phyloP scores from a whole-genome alignment of 2,113 vertebrate species.

The Noctilio leporinus region DNA sequence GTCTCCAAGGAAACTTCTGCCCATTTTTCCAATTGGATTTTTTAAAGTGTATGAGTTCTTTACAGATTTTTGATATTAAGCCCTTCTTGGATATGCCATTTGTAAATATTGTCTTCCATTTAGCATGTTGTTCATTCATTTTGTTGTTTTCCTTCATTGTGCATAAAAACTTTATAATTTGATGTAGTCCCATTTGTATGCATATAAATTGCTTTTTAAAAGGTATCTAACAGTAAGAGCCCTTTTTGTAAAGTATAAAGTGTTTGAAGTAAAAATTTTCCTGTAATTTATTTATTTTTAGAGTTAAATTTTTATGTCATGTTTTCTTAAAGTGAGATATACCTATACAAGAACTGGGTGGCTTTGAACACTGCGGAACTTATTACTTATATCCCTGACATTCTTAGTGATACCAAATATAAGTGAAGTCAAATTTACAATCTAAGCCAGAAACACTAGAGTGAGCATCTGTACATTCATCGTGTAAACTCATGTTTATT shows the following conservation, averaged over 20 bases:
- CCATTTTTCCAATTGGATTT: background rate
- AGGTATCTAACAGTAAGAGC: background rate
- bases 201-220: background rate
- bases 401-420: background rate
- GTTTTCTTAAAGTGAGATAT: background rate
- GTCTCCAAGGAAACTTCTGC: background rate
- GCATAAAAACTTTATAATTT: background rate
- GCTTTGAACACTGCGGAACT: background rate
- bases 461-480: background rate
- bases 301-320: background rate
- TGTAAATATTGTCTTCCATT: background rate
- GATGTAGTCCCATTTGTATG: background rate
- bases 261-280: background rate
- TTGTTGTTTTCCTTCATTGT: background rate
- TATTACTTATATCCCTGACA: background rate
- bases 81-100: background rate
- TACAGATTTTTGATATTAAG: background rate
- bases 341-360: background rate
- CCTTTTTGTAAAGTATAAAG: background rate
- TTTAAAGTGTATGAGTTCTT: background rate
- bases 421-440: background rate
- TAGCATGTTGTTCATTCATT: background rate
- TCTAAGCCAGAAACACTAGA: background rate
- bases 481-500: constrained; percentile 5
- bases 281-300: background rate